phyloP scores from a whole-genome alignment of 1,140 invertebrate species.

The Ceratosolen fusciceps region DNA sequence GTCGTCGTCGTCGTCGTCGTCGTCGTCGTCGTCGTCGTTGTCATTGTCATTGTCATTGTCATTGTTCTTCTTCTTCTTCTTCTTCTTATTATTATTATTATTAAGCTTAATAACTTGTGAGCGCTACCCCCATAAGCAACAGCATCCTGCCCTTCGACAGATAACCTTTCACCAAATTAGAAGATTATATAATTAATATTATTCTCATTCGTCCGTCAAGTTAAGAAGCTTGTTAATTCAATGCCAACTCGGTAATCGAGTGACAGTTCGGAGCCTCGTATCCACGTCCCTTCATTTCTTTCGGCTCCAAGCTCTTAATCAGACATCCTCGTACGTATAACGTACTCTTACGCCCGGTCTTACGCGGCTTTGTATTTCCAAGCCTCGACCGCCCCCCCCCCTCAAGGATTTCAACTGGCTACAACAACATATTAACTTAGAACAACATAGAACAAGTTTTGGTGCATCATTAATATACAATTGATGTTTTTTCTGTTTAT shows the following conservation, averaged over 20 bases:
- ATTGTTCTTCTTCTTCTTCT: no score
- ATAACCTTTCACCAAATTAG: slow-evolving; percentile 45
- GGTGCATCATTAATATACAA: slow-evolving; percentile 38
- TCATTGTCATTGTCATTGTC: no score
- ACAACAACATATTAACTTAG: not conserved
- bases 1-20: no score
- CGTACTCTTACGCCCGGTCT: not conserved
- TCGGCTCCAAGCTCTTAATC: not conserved
- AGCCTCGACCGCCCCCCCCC: no score
- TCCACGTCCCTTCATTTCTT: not conserved
- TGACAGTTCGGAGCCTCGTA: not conserved
- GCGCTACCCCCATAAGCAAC: slow-evolving; percentile 31
- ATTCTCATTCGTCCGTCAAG: not conserved
- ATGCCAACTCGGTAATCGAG: not conserved
- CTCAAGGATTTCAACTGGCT: no score
- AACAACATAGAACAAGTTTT: not conserved
- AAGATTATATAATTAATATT: no score
- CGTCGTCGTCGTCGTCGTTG: no score
- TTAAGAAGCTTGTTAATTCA: slow-evolving; percentile 43
- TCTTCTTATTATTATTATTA: no score
- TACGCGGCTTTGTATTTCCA: no score
- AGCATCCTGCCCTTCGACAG: not conserved
- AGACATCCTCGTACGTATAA: not conserved
- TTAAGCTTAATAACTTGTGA: slow-evolving; percentile 11
- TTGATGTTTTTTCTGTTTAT: slow-evolving; percentile 24